phyloP scores from a whole-genome alignment of 2,888 invertebrate species.

The Melolontha melolontha region DNA sequence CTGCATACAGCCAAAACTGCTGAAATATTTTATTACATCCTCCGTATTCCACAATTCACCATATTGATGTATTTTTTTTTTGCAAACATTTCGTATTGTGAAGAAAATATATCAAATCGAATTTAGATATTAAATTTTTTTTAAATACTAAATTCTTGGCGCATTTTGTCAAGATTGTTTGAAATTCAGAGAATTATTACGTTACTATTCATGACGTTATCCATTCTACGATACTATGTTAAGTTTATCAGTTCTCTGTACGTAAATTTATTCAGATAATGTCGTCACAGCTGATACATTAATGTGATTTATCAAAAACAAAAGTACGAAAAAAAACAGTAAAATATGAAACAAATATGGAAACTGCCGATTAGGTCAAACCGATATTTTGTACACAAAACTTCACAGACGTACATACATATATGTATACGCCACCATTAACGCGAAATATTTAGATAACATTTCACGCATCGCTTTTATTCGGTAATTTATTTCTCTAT shows the following conservation, averaged over 20 bases:
- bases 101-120: too few relatives aligned
- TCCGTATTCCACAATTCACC: too few relatives aligned
- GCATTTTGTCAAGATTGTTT: too few relatives aligned
- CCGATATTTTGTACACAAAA: slow-evolving; percentile 17
- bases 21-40: too few relatives aligned
- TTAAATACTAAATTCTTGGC: too few relatives aligned
- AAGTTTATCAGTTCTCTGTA: neutral
- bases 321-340: slow-evolving; percentile 15
- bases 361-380: slow-evolving; percentile 22
- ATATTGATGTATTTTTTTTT: too few relatives aligned
- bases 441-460: slow-evolving; percentile 1
- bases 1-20: too few relatives aligned
- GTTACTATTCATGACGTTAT: slow-evolving; percentile 5
- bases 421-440: slow-evolving; percentile 1
- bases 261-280: slow-evolving; percentile 34
- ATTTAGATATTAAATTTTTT: too few relatives aligned
- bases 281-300: slow-evolving; percentile 17
- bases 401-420: neutral
- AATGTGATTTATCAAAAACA: slow-evolving; percentile 5
- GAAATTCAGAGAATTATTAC: neutral
- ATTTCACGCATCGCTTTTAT: too few relatives aligned
- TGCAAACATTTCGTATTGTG: too few relatives aligned
- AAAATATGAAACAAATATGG: slow-evolving; percentile 20
- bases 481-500: too few relatives aligned
- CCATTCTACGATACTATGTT: neutral